phyloP scores from a whole-genome alignment of 2,888 invertebrate genomes.

The Creontiades dilutus region DNA sequence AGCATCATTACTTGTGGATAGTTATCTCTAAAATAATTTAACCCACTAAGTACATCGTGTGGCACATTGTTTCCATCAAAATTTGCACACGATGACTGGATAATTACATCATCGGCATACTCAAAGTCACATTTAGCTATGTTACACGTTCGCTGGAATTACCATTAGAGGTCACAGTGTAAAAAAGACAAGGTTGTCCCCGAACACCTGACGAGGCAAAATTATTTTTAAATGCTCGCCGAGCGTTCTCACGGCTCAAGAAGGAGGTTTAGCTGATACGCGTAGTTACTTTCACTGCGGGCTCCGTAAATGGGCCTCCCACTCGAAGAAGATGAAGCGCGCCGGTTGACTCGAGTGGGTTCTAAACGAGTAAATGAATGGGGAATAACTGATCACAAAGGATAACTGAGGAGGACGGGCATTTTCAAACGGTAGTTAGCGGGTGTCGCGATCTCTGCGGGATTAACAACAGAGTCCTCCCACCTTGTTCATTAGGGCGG shows the following conservation, averaged over 20 bases:
- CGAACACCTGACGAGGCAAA: background rate
- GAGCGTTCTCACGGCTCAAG: background rate
- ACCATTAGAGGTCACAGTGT: background rate
- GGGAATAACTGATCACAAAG: background rate
- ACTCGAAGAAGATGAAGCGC: background rate
- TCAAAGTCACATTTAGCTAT: background rate
- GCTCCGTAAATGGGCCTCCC: background rate
- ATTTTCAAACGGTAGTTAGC: background rate
- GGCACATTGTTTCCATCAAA: too few relatives aligned
- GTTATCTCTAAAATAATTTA: too few relatives aligned
- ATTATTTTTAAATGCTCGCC: background rate
- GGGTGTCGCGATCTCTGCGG: background rate
- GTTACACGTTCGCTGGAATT: background rate
- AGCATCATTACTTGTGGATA: too few relatives aligned
- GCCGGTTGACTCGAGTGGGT: background rate
- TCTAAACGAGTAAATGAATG: background rate
- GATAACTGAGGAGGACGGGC: background rate
- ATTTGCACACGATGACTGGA: too few relatives aligned
- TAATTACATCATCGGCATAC: background rate
- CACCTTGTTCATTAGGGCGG: too few relatives aligned
- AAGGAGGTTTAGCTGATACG: background rate
- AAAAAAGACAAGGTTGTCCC: background rate
- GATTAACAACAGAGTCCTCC: background rate
- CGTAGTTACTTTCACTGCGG: background rate
- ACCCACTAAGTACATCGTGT: too few relatives aligned